A percentile compares a stretch with the other conserved stretches of the same genome.
phyloP scores from a whole-genome alignment of 1,140 invertebrate genomes.

The Papilio polyxenes region DNA sequence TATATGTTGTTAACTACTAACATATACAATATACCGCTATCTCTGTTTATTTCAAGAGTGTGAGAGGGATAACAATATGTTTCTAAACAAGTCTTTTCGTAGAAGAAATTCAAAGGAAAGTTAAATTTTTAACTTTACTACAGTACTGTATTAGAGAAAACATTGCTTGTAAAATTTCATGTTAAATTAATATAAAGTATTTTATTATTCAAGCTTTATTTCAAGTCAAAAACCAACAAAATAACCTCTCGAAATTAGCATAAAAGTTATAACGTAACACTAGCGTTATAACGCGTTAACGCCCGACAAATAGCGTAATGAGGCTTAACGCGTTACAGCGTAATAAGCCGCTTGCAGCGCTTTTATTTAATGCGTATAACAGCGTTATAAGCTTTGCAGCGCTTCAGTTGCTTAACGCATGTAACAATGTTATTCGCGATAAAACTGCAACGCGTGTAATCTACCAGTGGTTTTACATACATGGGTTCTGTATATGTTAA shows the following conservation, averaged over 20 bases:
- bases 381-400: slow-evolving; percentile 7
- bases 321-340: slow-evolving; percentile 17
- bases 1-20: no score
- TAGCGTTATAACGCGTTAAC: slow-evolving; percentile 8
- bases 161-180: neutral
- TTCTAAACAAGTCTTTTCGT: neutral
- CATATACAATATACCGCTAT: neutral
- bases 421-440: slow-evolving; percentile 1
- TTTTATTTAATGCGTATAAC: neutral
- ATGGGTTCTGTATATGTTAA: neutral
- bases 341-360: slow-evolving; percentile 10
- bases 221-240: neutral
- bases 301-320: neutral
- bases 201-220: neutral
- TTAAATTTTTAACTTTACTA: neutral
- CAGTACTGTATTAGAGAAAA: neutral
- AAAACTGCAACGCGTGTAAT: slow-evolving; percentile 13
- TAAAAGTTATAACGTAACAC: neutral
- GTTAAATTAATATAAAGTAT: neutral
- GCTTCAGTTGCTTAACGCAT: neutral
- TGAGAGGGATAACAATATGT: neutral
- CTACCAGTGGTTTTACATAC: neutral
- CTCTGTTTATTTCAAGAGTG: neutral
- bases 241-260: slow-evolving; percentile 24
- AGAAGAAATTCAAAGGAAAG: neutral